A percentile compares a stretch with the other conserved stretches of the same genome.
Evolutionary conservation across 1,140 invertebrate genomes (phyloP).

Genomic region (Caenorhabditis tropicalis): DNA sequence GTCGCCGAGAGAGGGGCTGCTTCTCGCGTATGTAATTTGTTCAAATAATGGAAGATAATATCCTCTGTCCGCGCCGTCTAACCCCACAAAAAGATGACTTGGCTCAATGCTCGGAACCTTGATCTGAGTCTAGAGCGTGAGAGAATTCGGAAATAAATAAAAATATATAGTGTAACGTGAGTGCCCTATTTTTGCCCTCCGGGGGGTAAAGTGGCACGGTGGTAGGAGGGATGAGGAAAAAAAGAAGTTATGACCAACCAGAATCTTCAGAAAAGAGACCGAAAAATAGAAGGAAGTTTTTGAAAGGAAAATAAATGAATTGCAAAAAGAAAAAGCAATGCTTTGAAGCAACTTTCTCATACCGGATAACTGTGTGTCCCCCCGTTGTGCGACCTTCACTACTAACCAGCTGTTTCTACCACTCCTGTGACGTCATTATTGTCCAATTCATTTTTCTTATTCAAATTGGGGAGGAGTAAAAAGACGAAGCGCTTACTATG

Average conservation of each 20-base stretch:
- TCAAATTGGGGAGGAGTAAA: not conserved
- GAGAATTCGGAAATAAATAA: constrained; percentile 21
- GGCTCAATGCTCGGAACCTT: not conserved
- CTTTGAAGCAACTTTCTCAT: constrained; percentile 5
- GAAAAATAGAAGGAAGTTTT: not conserved
- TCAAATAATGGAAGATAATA: constrained; percentile 43
- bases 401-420: constrained; percentile 15
- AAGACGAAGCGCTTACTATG: no score
- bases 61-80: not conserved
- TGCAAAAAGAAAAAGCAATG: not conserved
- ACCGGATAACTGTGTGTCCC: constrained; percentile 40
- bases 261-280: constrained; percentile 7
- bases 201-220: not conserved
- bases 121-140: not conserved
- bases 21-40: constrained; percentile 39
- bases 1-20: not conserved
- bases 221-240: not conserved
- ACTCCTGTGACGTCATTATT: not conserved
- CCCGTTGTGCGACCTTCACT: constrained; percentile 24
- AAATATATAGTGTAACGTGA: constrained; percentile 41
- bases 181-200: constrained; percentile 31
- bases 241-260: constrained; percentile 26
- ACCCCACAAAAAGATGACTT: not conserved
- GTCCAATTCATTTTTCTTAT: not conserved
- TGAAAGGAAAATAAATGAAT: not conserved